These are phyloP conservation scores for Coregonus ussuriensis DNA, from an alignment of 2,797 vertebrate genomes.

Conservation along the genomic window DNA sequence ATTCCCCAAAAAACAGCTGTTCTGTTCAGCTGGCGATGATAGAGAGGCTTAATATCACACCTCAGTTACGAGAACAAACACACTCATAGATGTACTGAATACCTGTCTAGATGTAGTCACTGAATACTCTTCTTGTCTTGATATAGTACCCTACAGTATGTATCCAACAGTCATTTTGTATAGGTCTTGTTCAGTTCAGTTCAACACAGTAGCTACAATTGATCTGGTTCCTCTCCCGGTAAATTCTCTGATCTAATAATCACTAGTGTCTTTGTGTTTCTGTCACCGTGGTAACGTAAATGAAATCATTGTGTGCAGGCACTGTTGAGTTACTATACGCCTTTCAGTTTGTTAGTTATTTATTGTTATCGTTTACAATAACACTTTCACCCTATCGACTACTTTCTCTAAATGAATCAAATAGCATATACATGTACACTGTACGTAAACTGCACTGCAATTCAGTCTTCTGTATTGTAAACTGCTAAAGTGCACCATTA, in stretches of 20 bases:
- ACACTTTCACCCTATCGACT: neutral
- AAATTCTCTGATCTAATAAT: neutral
- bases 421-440: neutral
- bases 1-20: slow-evolving; percentile 27
- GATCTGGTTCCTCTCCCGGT: neutral
- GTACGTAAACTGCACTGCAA: neutral
- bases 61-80: slow-evolving; percentile 54
- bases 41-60: slow-evolving; percentile 14
- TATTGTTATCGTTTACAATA: neutral
- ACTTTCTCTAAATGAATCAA: neutral
- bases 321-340: neutral
- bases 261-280: too few relatives aligned
- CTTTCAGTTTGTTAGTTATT: neutral
- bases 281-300: neutral
- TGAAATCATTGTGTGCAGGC: neutral
- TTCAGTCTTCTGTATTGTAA: neutral
- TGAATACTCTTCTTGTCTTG: neutral
- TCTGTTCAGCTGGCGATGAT: neutral
- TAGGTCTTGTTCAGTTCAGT: neutral
- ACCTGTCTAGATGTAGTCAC: slow-evolving; percentile 35
- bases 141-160: neutral
- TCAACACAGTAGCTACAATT: slow-evolving; percentile 6
- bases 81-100: slow-evolving; percentile 29
- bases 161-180: slow-evolving; percentile 11
- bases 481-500: neutral